Percentiles rank a stretch among this genome's conserved stretches.
phyloP scores from a whole-genome alignment of 2,797 vertebrate genomes.

The Pantherophis vulpinus region DNA sequence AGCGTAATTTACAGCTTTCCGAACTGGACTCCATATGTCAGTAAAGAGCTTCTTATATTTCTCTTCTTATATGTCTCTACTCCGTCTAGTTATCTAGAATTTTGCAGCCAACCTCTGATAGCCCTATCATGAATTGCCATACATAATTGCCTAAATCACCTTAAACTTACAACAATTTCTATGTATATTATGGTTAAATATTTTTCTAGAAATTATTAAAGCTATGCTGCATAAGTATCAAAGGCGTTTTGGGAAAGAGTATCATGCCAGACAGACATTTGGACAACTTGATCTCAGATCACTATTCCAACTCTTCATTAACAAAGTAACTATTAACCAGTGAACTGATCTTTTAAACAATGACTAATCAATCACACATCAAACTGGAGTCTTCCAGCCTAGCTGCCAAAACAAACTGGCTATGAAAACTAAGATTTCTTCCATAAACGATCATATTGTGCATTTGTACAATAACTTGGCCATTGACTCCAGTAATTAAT shows the following conservation, averaged over 20 bases:
- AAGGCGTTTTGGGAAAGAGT: background rate
- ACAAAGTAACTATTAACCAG: background rate
- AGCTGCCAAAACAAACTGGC: background rate
- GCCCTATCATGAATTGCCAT: background rate
- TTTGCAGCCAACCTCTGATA: background rate
- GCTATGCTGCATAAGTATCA: background rate
- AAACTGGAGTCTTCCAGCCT: background rate
- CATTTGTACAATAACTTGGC: background rate
- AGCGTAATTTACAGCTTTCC: background rate
- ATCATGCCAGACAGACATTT: constrained; percentile 5
- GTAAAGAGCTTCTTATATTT: background rate
- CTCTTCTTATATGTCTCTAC: background rate
- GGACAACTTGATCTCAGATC: background rate
- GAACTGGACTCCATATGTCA: background rate
- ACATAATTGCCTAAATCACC: background rate
- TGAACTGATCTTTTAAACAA: background rate
- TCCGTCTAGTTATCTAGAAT: background rate
- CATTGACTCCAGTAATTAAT: background rate
- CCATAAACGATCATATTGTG: background rate
- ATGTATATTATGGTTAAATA: background rate
- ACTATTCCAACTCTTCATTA: constrained; percentile 26
- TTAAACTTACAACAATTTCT: background rate
- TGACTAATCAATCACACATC: background rate
- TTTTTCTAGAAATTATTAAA: constrained; percentile 12
- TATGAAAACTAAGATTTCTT: background rate